These are phyloP conservation scores for Lithosia quadra DNA, from an alignment of 2,888 invertebrate genomes.

Conservation along the genomic window DNA sequence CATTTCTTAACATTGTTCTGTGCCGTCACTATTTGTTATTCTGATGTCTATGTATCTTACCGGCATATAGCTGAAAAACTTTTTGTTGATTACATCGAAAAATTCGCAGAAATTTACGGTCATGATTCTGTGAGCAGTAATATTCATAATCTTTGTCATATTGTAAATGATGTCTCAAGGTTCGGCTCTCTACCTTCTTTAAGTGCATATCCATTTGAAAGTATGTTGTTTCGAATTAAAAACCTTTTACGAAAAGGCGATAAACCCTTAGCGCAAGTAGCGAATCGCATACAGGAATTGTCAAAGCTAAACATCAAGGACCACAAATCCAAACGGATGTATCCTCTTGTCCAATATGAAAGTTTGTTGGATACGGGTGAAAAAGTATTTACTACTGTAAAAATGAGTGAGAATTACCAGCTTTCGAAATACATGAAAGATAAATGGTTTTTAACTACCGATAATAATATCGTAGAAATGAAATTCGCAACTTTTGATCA, in stretches of 20 bases:
- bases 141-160: constrained; percentile 5
- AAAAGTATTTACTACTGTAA: not conserved
- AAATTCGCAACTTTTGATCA: not conserved
- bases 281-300: constrained; percentile 2
- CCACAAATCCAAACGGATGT: not conserved
- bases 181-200: constrained; percentile 4
- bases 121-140: constrained; percentile 3
- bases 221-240: constrained; percentile 5
- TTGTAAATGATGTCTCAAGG: constrained; percentile 3
- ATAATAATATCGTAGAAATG: not conserved
- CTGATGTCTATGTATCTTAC: constrained; percentile 8
- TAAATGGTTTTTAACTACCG: constrained; percentile 9
- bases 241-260: constrained; percentile 3
- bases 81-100: constrained; percentile 5
- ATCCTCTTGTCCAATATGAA: constrained; percentile 1
- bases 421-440: not conserved
- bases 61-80: constrained; percentile 8
- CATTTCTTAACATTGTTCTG: constrained; percentile 9
- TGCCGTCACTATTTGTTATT: not conserved
- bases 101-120: not conserved
- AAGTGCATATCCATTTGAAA: constrained; percentile 13
- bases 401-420: constrained; percentile 1
- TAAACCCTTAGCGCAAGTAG: constrained; percentile 3
- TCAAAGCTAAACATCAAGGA: not conserved
- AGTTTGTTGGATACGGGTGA: not conserved